Base-by-base conservation (phyloP, 2,888 invertebrate species). In the Rhodophaea formosa region DNA sequence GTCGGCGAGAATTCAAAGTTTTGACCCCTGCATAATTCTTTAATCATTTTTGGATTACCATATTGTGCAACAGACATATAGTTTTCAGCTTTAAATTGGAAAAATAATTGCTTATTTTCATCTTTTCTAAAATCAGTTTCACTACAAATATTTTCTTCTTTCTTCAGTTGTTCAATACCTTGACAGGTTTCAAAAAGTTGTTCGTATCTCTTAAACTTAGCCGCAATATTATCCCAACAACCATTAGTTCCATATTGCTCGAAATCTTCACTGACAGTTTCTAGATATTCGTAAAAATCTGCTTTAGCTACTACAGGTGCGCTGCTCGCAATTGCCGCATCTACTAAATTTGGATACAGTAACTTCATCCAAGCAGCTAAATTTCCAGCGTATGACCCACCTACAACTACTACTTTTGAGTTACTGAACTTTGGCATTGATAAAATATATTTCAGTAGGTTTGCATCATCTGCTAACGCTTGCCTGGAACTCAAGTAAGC, bases 341-440 rank as follows among this genome's bases (percentile, higher is more conserved):
- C 81, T 0, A 89, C 77, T 58, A 87, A 65, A n/a, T 82, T 64
- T 10, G 89, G 86, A 61, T 89, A 88, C 0, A 84, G 49, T 1
- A 84, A 62, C 63, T 72, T 82, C 77, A 88, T 79, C 89, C 89
- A 89, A 1, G 86, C 86, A 17, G 90, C 89, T 62, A 90, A 76
- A 57, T 88, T 90, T 7, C 86, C 89, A 1, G 88, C 75, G 57
- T 90, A 89, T 3, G 88, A 89, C 8, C 88, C 88, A 39, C 89
- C 90, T 17, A 89, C 71, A 1, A 86, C 78, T 0, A 90, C 82
- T 0, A 88, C 78, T 74, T 88, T 88, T 1, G 88, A 86, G 1
- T 65, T 64, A 3, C 64, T 67, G 62, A 74, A 87, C 16, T 65
- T 57, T 0, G 73, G 66, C 14, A 61, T 60, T n/a, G 62, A 62